Evolutionary conservation across 2,113 vertebrate species (phyloP), one percentile per base, ranked within the genome.

Genomic region (Nanger granti): DNA sequence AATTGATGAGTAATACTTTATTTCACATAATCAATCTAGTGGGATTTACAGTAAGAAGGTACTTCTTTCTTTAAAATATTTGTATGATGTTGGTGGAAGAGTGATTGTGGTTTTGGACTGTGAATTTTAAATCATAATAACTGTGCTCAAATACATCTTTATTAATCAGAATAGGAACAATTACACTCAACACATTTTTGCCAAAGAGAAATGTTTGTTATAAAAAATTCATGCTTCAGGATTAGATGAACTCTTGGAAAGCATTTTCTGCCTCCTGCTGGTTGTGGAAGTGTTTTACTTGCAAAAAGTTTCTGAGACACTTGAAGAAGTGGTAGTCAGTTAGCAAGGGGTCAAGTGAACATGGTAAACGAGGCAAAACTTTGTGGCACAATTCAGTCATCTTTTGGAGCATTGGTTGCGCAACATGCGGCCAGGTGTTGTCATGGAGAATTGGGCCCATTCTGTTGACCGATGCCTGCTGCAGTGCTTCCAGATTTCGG

Each of bases 391-490:
- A 79, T 8, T 28, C 12, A 8, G 28, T 79, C 41, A 79, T 14
- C 12, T 79, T 44, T 15, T 1, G 12, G 28, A 79, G 73, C 41
- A 28, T 7, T 28, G 41, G 37, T 28, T 44, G 37, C 14, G 6
- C 24, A 79, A 79, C 37, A 14, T 14, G 41, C 0, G 7, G 73
- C 7, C 0, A 0, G 24, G 37, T 4, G 41, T 28, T 79, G 12
- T 44, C 37, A 4, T 26, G 73, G 24, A 44, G 73, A 15, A 28
- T 15, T 79, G 41, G 73, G 24, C 12, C 41, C 73, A 5, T 76
- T 44, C 73, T 79, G 37, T 28, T 24, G 41, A 79, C 73, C 3
- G 3, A 14, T 28, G 37, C 41, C 24, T 8, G 41, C 24, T 26
- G 41, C 37, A 14, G 37, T 4, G 12, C 37, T 79, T 79, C 41